Evolutionary conservation across 2,113 vertebrate species (phyloP), one percentile per base, ranked within the genome.

Genomic region (Varanus komodoensis): DNA sequence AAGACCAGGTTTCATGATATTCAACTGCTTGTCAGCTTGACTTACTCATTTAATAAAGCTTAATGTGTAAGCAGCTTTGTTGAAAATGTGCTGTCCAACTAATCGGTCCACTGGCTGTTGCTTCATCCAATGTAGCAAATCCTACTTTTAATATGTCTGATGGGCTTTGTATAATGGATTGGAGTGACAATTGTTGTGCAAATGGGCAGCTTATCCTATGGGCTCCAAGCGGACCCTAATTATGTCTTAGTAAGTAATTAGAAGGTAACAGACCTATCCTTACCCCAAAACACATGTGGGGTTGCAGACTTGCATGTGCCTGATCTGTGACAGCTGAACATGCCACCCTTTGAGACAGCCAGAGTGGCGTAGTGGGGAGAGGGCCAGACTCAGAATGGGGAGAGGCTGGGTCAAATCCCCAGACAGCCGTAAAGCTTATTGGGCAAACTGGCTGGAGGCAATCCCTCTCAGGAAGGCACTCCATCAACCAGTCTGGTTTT

Each of bases 11-110:
- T 96, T 95, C 96, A 93, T 64, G 90, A 93, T 94, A 91, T 95
- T 95, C 96, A 91, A 92, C 90, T 95, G n/a, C 96, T 96, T 88
- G 84, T 80, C 96, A 67, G 83, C 75, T 87, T 82, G 93, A 95
- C 94, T 84, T 96, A 83, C 95, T 97, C 97, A 92, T 95, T 96
- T 97, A 95, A 97, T 97, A 96, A 97, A 96, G 96, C 95, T 97
- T 97, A 96, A 91, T 92, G 89, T 92, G 94, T 97, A 97, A 97
- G 97, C 96, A 91, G 97, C 97, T 97, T 97, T 97, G 82, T 95
- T 94, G 96, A 74, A 94, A 97, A 96, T 87, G 96, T 91, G 95
- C 96, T 71, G 94, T 93, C 96, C 94, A 48, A 97, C 89, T 95
- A 92, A 93, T 38, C 92, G 95, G 91, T 93, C 96, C 94, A 17